Evolutionary conservation across 2,113 vertebrate genomes (phyloP).

Genomic region (Cyanoramphus novaezelandiae): DNA sequence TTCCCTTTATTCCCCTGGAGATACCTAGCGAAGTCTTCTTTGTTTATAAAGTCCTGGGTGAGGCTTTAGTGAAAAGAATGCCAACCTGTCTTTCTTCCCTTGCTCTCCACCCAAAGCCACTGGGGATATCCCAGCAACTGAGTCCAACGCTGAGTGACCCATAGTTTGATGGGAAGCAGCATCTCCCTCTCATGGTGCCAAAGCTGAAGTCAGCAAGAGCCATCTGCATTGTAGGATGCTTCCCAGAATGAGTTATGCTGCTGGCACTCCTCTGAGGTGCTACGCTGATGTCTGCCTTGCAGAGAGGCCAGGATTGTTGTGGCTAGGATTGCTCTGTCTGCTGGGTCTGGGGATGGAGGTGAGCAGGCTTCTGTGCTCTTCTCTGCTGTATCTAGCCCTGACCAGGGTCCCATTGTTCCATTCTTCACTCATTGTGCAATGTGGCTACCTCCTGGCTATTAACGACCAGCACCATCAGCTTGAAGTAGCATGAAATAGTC

Average conservation of each 20-base stretch:
- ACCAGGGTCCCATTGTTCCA: background rate
- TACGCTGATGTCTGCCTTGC: background rate
- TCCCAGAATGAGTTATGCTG: background rate
- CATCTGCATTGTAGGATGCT: background rate
- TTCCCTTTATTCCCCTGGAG: background rate
- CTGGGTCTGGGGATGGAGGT: background rate
- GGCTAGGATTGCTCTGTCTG: background rate
- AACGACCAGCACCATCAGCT: background rate
- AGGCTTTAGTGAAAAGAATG: background rate
- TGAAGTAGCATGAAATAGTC: rapidly evolving
- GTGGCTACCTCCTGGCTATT: background rate
- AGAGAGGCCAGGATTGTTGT: background rate
- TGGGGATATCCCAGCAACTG: background rate
- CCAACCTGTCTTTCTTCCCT: background rate
- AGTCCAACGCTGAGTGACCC: background rate
- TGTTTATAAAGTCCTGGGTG: background rate
- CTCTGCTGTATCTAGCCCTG: background rate
- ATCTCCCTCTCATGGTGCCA: background rate
- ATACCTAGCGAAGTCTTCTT: background rate
- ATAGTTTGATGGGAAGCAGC: background rate
- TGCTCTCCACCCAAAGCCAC: background rate
- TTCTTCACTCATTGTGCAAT: background rate
- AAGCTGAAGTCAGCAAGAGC: background rate
- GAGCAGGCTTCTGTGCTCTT: background rate
- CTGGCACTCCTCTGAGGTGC: background rate